These are phyloP conservation scores for Cheilosia urbana DNA, from an alignment of 2,888 invertebrate species.

Conservation along the genomic window DNA sequence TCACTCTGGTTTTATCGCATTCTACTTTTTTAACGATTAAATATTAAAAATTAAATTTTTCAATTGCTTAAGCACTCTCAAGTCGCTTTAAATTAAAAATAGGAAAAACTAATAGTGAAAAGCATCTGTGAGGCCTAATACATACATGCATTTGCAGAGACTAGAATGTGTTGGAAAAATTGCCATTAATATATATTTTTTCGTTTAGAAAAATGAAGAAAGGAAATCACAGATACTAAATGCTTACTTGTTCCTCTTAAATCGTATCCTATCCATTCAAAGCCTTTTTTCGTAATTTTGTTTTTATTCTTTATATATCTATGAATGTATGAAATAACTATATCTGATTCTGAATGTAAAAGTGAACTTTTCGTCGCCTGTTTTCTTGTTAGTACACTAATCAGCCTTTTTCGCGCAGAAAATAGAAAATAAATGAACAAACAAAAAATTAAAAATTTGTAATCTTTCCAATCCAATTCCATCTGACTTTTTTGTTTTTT, in stretches of 20 bases:
- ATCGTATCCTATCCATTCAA: slow-evolving; percentile 58
- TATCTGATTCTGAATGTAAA: slow-evolving; percentile 36
- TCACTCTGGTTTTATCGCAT: slow-evolving; percentile 42
- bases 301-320: slow-evolving; percentile 11
- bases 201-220: slow-evolving; percentile 45
- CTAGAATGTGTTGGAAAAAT: slow-evolving; percentile 34
- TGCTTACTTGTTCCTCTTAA: slow-evolving; percentile 64
- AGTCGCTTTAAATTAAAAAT: slow-evolving; percentile 4
- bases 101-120: slow-evolving; percentile 38
- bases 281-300: slow-evolving; percentile 25
- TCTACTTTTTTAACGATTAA: slow-evolving; percentile 50
- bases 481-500: slow-evolving; percentile 13
- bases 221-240: slow-evolving; percentile 74
- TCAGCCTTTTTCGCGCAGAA: slow-evolving; percentile 70
- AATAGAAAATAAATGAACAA: slow-evolving; percentile 46
- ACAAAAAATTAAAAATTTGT: slow-evolving; percentile 13
- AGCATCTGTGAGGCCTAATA: slow-evolving; percentile 63
- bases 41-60: slow-evolving; percentile 7
- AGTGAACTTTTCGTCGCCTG: slow-evolving; percentile 29
- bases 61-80: slow-evolving; percentile 14
- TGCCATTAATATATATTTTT: slow-evolving; percentile 24
- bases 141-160: slow-evolving; percentile 10
- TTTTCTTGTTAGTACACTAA: slow-evolving; percentile 62
- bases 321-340: slow-evolving; percentile 25
- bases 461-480: slow-evolving; percentile 26